Evolutionary conservation across 2,797 vertebrate genomes (phyloP).

Genomic region (Chelonia mydas): DNA sequence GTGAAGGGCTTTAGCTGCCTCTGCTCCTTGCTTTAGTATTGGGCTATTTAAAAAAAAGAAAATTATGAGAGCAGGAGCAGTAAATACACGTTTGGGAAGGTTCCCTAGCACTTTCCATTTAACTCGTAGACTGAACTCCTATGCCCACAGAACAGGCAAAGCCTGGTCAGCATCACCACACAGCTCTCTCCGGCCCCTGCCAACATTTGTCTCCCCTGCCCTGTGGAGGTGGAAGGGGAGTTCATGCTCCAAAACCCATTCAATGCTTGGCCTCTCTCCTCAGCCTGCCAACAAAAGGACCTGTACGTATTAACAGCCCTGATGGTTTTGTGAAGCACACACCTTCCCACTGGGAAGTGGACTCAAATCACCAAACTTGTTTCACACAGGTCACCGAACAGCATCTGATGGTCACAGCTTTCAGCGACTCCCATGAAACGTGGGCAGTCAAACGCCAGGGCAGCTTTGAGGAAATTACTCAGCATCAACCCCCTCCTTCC

Average conservation of each 20-base stretch:
- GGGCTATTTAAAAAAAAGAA: neutral
- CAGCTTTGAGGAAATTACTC: neutral
- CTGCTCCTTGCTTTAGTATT: neutral
- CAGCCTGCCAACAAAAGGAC: neutral
- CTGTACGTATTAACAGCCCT: no score
- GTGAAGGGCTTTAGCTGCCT: neutral
- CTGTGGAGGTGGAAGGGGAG: neutral
- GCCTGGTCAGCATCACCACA: neutral
- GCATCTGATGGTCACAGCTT: neutral
- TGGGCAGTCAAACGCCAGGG: neutral
- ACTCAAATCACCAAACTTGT: neutral
- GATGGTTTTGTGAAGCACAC: no score
- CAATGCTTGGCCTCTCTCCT: neutral
- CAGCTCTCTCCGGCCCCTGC: neutral
- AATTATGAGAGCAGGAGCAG: neutral
- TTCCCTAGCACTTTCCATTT: neutral
- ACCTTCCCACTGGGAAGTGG: no score
- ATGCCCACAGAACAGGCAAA: neutral
- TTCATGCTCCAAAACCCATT: neutral
- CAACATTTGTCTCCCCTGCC: neutral
- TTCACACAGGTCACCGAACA: neutral
- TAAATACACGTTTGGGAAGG: no score
- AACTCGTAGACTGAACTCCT: neutral
- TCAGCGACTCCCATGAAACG: neutral
- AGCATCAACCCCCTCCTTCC: neutral